Base-by-base conservation (phyloP, 2,888 invertebrate genomes). In the Lissocephala sabroskyi region DNA sequence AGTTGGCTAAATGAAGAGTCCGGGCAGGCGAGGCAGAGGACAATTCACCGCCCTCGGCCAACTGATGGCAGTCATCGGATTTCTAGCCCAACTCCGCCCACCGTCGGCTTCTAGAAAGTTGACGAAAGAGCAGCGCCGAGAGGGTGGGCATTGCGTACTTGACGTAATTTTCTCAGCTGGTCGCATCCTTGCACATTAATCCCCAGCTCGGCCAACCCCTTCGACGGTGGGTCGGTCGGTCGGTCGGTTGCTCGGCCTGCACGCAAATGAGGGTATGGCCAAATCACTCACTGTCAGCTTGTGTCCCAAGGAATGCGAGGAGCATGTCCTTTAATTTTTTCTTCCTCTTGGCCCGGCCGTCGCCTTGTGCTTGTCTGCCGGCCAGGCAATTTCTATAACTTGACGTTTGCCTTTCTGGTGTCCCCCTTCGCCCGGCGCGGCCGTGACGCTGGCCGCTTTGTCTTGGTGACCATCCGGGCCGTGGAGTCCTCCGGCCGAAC, bases 281-380 rank as follows among this genome's bases (percentile, higher is more conserved):
- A 80, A 81, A 80, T 80, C 80, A 79, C 77, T 80, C 79, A 80
- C 74, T 80, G 80, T 80, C 80, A 79, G 56, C 64, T 63, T 64
- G 62, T 52, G 64, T 65, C 59, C 67, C 59, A 68, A 64, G 68
- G 65, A 77, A 75, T 67, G 78, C 66, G 68, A 60, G 64, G 62
- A 79, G 68, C 71, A 52, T 79, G 74, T 74, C 62, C 67, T 64
- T 73, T 65, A 55, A 58, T 70, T 65, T 75, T 60, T 62, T 61
- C 48, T 39, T 35, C 39, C 36, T 35, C 30, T 47, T 36, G 16
- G 39, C 35, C 30, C 35, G 36, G 23, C 35, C 9, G 30, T 37
- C 41, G 30, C 14, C 5, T 45, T 35, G 32, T 45, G 7, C 17
- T 37, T n/a, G 11, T 18, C 18, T 32, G 2, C 19, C 23, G 6